Base-by-base conservation (phyloP, 2,888 invertebrate species). In the Mimumesa dahlbomi region DNA sequence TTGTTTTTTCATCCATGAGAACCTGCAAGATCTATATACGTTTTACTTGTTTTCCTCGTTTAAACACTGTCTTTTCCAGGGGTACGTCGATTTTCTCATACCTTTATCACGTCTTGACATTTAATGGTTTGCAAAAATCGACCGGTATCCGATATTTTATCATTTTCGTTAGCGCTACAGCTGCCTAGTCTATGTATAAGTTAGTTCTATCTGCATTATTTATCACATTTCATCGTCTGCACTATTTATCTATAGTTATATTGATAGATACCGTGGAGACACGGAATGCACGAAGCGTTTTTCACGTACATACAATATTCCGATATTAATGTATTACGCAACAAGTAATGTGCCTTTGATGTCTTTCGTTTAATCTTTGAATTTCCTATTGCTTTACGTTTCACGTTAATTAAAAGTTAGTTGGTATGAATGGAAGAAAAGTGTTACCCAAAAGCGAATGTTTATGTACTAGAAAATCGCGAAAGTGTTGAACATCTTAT, bases 1-100 rank as follows among this genome's bases (percentile, higher is more conserved):
- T 79, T 75, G 69, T 75, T 77, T 79, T 77, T 77, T 75, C 79
- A 70, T 77, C 62, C 72, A 59, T 58, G 62, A 63, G 71, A 73
- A 81, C 79, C 82, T 83, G 83, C 83, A 76, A 83, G 72, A 73
- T 83, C 77, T 78, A 73, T n/a, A n/a, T 75, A 71, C 72, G 57
- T 78, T 76, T 68, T 71, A 63, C 54, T 67, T 63, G 31, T 68
- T 61, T 59, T 70, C 36, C 66, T 40, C 48, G 38, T 36, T 77
- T 79, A 49, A n/a, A 2, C 56, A 53, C 53, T 70, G 49, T 61
- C n/a, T n/a, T 75, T 65, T 52, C 16, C 4, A 21, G 40, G 50
- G 61, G 18, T 38, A 36, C 19, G 29, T 73, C 78, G 67, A 78
- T 75, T 59, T 40, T 46, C 21, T 53, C 62, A 40, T 48, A 22